Percentiles rank a stretch among this genome's conserved stretches.
These are phyloP conservation scores for Papilio protenor DNA, from an alignment of 2,888 invertebrate genomes.

Conservation along the genomic window DNA sequence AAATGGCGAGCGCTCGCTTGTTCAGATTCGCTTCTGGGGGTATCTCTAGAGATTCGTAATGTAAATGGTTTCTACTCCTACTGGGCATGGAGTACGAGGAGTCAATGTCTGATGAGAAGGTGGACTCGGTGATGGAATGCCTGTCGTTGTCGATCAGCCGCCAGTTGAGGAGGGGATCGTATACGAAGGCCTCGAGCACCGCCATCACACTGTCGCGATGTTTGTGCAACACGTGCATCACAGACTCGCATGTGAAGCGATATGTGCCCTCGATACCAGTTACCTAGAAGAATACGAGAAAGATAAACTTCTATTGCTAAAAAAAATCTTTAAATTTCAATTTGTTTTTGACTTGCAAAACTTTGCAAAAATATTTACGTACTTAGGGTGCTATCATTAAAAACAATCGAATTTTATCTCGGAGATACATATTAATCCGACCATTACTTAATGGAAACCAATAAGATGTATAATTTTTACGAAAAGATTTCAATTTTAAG, in stretches of 20 bases:
- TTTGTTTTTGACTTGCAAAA: too few species aligned
- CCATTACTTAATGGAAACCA: background rate
- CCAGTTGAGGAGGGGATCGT: conserved; percentile 99
- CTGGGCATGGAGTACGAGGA: conserved; percentile 74
- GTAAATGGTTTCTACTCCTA: conserved; percentile 69
- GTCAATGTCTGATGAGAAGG: conserved; percentile 75
- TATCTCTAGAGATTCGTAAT: conserved; percentile 76
- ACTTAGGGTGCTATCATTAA: background rate
- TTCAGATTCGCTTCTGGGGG: conserved; percentile 92
- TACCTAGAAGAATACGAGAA: conserved; percentile 78
- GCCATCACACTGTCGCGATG: conserved; percentile 99
- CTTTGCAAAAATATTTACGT: too few species aligned
- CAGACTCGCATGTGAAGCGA: conserved; percentile 98
- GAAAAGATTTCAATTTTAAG: background rate
- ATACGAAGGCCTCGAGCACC: conserved; percentile 99
- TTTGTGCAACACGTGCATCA: conserved; percentile 96
- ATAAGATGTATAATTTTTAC: background rate
- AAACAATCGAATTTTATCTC: background rate
- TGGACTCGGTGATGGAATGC: conserved; percentile 71
- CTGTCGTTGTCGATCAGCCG: conserved; percentile 85
- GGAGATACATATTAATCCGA: background rate
- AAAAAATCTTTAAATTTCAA: too few species aligned
- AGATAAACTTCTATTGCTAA: background rate
- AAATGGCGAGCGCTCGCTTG: conserved; percentile 95
- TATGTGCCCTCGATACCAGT: conserved; percentile 99